A percentile compares a stretch with the other conserved stretches of the same genome.
phyloP scores from a whole-genome alignment of 1,140 invertebrate genomes.

The Colletes gigas region DNA sequence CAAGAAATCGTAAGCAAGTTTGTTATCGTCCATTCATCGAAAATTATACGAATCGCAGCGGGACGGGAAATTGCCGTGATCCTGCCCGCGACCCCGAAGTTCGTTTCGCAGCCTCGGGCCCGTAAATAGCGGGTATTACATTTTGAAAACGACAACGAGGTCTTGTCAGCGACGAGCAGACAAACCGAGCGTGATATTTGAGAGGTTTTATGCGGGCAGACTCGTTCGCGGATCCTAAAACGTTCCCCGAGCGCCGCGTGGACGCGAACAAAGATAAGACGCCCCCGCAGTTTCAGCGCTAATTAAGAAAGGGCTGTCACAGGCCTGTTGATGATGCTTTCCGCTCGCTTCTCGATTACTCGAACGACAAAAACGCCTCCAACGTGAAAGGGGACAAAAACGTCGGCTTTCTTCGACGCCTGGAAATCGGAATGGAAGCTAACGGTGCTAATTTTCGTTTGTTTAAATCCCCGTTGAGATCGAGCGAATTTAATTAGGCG shows the following conservation, averaged over 20 bases:
- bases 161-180: too few species aligned
- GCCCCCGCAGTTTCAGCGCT: constrained; percentile 1
- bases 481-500: too few species aligned
- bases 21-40: background rate
- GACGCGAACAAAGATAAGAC: background rate
- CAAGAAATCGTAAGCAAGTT: background rate
- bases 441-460: too few species aligned
- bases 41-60: too few species aligned
- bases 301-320: constrained; percentile 33
- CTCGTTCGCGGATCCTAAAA: background rate
- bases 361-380: background rate
- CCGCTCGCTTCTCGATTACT: background rate
- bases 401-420: too few species aligned
- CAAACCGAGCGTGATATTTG: background rate
- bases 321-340: constrained; percentile 1
- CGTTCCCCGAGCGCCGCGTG: background rate
- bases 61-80: too few species aligned
- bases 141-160: background rate
- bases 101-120: background rate
- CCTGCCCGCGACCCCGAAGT: too few species aligned
- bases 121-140: background rate
- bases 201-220: background rate
- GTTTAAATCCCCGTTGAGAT: too few species aligned
- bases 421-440: too few species aligned
- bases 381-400: too few species aligned